Evolutionary conservation across 2,113 vertebrate genomes (phyloP).

Genomic region (Narcine bancroftii): DNA sequence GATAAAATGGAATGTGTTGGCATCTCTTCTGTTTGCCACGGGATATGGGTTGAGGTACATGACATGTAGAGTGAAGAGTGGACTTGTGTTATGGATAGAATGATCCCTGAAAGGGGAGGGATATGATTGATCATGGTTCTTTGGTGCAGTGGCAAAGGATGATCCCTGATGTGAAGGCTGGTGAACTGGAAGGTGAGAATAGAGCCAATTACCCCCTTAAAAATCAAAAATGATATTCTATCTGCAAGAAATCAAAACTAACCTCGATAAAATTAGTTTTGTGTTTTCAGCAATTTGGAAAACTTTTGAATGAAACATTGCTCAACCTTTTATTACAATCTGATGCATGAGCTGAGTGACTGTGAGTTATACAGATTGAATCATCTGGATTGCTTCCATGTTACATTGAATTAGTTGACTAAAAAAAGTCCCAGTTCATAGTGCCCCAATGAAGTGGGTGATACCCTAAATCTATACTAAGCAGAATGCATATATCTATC

Average conservation of each 20-base stretch:
- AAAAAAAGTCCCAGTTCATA: not conserved
- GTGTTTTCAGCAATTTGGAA: not conserved
- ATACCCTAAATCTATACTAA: not conserved
- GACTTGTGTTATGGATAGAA: no score
- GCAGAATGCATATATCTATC: not conserved
- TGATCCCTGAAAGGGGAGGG: not conserved
- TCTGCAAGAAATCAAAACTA: not conserved
- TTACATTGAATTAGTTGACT: not conserved
- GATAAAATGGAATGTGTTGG: no score
- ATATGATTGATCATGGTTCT: not conserved
- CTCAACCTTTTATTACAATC: not conserved
- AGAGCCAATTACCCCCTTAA: not conserved
- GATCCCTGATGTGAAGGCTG: not conserved
- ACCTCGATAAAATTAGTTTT: not conserved
- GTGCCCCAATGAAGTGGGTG: not conserved
- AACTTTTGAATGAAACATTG: not conserved
- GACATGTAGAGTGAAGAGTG: no score
- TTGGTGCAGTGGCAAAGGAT: not conserved
- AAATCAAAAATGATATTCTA: not conserved
- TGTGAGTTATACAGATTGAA: not conserved
- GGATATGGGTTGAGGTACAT: no score
- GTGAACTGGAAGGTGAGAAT: not conserved
- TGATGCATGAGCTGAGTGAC: not conserved
- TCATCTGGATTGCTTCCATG: not conserved
- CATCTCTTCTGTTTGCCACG: no score